These are phyloP conservation scores for Tachuris rubrigastra DNA, from an alignment of 2,113 vertebrate species.

Conservation along the genomic window DNA sequence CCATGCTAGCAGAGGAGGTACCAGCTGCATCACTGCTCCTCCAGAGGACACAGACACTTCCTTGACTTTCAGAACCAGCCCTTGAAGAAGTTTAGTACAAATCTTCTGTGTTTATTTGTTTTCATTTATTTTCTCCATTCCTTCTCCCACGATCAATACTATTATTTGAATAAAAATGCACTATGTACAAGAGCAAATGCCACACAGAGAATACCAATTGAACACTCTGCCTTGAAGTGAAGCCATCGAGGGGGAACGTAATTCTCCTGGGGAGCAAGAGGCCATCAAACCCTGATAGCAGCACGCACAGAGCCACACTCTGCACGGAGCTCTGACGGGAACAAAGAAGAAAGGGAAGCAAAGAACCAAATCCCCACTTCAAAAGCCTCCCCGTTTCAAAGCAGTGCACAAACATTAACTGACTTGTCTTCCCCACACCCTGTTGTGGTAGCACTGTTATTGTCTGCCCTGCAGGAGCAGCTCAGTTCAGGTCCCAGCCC, in stretches of 20 bases:
- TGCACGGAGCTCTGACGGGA: not conserved
- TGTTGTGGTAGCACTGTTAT: not conserved
- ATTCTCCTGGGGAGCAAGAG: not conserved
- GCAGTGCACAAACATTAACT: accelerated
- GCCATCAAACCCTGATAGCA: not conserved
- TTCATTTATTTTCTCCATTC: conserved; percentile 43
- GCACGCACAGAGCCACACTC: not conserved
- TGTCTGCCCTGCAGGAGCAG: not conserved
- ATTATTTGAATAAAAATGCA: conserved; percentile 57
- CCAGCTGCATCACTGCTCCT: not conserved
- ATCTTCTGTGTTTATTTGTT: conserved; percentile 30
- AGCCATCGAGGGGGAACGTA: not conserved
- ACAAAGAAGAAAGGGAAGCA: not conserved
- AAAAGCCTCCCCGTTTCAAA: conserved; percentile 6
- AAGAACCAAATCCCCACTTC: not conserved
- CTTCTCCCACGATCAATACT: not conserved
- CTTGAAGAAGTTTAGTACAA: not conserved
- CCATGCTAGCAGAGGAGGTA: accelerated
- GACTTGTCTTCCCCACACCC: not conserved
- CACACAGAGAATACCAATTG: not conserved
- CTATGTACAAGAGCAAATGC: not conserved
- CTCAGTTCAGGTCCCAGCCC: not conserved
- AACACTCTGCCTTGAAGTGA: not conserved
- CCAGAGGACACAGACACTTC: accelerated
- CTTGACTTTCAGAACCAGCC: conserved; percentile 2